Percentiles rank a stretch among this genome's conserved stretches.
These are phyloP conservation scores for Platalea minor DNA, from an alignment of 2,797 vertebrate species.

Conservation along the genomic window DNA sequence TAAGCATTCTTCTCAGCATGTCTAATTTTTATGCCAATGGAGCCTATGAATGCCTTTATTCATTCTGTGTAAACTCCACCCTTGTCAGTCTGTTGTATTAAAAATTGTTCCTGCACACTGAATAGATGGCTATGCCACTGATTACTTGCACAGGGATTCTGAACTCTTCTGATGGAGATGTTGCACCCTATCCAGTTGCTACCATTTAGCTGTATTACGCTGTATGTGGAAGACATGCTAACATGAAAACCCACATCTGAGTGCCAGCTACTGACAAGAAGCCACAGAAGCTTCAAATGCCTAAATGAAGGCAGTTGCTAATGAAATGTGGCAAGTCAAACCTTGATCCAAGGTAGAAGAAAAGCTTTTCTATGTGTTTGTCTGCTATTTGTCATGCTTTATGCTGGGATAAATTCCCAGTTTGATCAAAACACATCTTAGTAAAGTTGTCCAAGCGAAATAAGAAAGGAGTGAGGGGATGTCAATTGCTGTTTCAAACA, in stretches of 20 bases:
- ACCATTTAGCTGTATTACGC: not conserved
- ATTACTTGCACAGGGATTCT: not conserved
- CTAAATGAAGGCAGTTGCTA: conserved; percentile 4
- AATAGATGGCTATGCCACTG: not conserved
- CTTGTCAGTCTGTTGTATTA: not conserved
- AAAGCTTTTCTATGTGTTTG: not conserved
- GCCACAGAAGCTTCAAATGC: not conserved
- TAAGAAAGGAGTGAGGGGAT: not conserved
- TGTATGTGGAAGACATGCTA: not conserved
- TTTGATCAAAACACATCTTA: conserved; percentile 24
- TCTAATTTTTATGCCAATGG: conserved; percentile 8
- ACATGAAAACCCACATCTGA: not conserved
- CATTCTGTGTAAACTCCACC: not conserved
- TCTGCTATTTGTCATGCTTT: conserved; percentile 14
- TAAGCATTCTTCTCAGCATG: conserved; percentile 2
- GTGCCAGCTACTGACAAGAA: not conserved
- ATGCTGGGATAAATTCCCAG: not conserved
- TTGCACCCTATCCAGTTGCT: not conserved
- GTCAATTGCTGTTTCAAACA: conserved; percentile 30
- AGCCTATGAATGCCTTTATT: conserved; percentile 6
- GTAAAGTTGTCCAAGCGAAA: conserved; percentile 32
- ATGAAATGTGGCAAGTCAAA: conserved; percentile 20
- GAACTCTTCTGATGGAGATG: not conserved
- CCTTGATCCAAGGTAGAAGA: conserved; percentile 26
- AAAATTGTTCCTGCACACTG: not conserved